A percentile compares a stretch with the other conserved stretches of the same genome.
phyloP scores from a whole-genome alignment of 1,140 invertebrate genomes.

The Nasonia giraulti region DNA sequence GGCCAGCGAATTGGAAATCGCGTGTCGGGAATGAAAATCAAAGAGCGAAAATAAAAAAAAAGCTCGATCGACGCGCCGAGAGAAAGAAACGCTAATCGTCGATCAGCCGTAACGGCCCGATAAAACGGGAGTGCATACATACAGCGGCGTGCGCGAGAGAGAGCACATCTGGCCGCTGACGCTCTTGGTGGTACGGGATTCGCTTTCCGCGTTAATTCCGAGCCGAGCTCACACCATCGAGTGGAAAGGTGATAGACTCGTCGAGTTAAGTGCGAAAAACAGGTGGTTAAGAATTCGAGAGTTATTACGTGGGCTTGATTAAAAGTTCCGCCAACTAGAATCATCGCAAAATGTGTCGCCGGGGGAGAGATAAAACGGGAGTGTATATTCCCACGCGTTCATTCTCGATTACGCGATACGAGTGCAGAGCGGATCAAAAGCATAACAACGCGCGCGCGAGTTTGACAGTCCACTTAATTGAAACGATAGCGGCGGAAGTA shows the following conservation, averaged over 20 bases:
- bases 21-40: conserved; percentile 50
- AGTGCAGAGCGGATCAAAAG: not conserved
- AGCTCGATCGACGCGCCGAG: conserved; percentile 28
- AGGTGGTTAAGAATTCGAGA: not conserved
- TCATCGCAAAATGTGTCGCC: not conserved
- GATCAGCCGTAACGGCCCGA: conserved; percentile 67
- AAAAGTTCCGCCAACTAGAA: too few species aligned
- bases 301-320: too few species aligned
- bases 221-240: not conserved
- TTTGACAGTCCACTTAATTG: conserved; percentile 18
- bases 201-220: not conserved
- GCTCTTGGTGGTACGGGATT: not conserved
- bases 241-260: too few species aligned
- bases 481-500: conserved; percentile 23
- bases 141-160: too few species aligned
- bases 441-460: not conserved
- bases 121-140: conserved; percentile 59
- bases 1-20: conserved; percentile 55
- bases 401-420: not conserved
- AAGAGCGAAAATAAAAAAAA: conserved; percentile 36
- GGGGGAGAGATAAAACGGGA: not conserved
- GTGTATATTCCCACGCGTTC: not conserved
- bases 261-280: not conserved
- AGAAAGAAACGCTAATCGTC: conserved; percentile 67
- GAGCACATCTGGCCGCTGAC: not conserved